Evolutionary conservation across 2,113 vertebrate genomes (phyloP).

Genomic region (Tamias sibiricus): DNA sequence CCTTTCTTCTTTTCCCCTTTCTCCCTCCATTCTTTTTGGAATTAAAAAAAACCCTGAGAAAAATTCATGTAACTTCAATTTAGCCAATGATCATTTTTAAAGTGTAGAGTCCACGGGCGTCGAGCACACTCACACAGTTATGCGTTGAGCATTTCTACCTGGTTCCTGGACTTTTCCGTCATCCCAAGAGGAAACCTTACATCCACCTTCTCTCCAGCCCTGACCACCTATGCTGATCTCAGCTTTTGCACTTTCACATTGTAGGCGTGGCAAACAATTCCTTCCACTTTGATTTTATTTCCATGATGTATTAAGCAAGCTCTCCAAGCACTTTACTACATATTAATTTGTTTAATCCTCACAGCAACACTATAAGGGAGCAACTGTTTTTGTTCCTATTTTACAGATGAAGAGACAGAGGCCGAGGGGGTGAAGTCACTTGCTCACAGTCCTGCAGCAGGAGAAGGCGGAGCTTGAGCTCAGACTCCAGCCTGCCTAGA

Average conservation of each 20-base stretch:
- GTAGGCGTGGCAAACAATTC: background rate
- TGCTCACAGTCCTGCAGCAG: background rate
- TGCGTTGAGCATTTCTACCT: rapidly evolving
- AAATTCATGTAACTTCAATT: background rate
- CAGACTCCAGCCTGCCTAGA: rapidly evolving
- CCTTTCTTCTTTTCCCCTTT: background rate
- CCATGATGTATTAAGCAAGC: background rate
- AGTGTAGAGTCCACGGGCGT: too few species aligned
- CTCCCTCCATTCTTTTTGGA: too few species aligned
- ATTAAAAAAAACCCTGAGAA: background rate
- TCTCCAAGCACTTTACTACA: background rate
- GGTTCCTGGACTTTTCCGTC: background rate
- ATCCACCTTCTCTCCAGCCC: background rate
- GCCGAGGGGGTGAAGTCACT: background rate
- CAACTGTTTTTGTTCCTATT: background rate
- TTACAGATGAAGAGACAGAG: background rate
- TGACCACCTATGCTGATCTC: rapidly evolving
- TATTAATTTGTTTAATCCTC: background rate
- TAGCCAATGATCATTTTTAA: background rate
- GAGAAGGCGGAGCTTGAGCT: rapidly evolving
- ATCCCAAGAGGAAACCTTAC: rapidly evolving
- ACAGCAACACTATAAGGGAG: rapidly evolving
- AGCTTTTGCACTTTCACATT: background rate
- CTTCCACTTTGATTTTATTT: background rate
- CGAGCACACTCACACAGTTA: rapidly evolving